These are phyloP conservation scores for Dryobotodes eremita DNA, from an alignment of 2,888 invertebrate genomes.

Conservation along the genomic window DNA sequence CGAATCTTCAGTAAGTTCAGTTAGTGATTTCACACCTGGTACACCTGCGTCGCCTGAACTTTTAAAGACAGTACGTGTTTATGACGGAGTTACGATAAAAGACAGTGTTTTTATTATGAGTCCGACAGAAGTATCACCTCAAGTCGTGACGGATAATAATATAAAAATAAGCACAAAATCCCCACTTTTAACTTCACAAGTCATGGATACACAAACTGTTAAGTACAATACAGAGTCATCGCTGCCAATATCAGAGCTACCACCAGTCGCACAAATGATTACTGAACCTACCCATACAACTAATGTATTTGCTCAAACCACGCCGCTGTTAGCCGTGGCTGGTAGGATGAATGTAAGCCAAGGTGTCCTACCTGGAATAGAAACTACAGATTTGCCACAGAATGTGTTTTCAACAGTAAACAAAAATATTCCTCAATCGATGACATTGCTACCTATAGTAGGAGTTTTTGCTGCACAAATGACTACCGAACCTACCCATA, in stretches of 20 bases:
- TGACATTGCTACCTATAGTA: not conserved
- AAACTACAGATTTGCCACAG: slow-evolving; percentile 3
- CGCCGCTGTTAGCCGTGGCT: not conserved
- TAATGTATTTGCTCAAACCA: not conserved
- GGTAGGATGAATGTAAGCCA: not conserved
- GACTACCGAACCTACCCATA: not conserved
- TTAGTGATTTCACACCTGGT: not conserved
- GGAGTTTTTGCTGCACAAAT: not conserved
- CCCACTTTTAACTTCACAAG: not conserved
- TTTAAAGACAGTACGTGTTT: not conserved
- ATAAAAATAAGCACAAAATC: slow-evolving; percentile 1
- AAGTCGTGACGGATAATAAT: not conserved
- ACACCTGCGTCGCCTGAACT: not conserved
- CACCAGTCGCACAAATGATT: not conserved
- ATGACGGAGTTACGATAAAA: not conserved
- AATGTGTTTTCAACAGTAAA: not conserved
- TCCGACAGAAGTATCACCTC: not conserved
- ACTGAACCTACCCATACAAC: not conserved
- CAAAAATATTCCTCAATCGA: not conserved
- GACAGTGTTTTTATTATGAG: slow-evolving; percentile 7
- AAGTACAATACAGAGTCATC: not conserved
- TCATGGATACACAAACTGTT: not conserved
- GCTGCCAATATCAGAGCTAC: not conserved
- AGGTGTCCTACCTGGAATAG: not conserved
- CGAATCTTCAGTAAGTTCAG: not conserved